These are phyloP conservation scores for Tachina fera DNA, from an alignment of 2,888 invertebrate genomes.

Conservation along the genomic window DNA sequence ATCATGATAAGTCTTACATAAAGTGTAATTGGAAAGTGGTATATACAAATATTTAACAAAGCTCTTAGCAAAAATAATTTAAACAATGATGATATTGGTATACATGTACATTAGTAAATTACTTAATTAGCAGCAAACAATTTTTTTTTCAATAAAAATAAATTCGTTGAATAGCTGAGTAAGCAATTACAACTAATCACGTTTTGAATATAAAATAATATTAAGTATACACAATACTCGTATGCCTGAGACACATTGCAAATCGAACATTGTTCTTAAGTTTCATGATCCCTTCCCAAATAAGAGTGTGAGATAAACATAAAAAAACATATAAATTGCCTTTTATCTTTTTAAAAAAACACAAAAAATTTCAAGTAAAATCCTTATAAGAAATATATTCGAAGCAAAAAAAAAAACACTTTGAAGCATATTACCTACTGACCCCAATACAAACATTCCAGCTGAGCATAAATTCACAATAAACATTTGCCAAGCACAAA, in stretches of 20 bases:
- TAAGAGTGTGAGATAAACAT: constrained; percentile 4
- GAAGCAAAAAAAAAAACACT: constrained; percentile 1
- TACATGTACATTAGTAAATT: not conserved
- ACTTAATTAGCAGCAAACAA: not conserved
- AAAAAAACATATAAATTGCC: constrained; percentile 36
- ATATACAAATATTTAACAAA: not conserved
- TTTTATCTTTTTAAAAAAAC: constrained; percentile 4
- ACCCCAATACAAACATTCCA: constrained; percentile 61
- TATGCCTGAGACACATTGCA: not conserved
- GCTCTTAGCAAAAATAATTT: not conserved
- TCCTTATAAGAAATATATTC: constrained; percentile 41
- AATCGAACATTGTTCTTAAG: not conserved
- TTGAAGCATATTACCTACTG: constrained; percentile 66
- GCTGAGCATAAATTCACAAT: constrained; percentile 59
- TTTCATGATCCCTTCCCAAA: not conserved
- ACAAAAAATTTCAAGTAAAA: constrained; percentile 8
- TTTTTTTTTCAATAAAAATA: not conserved
- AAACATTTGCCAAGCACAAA: constrained; percentile 45
- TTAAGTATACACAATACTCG: not conserved
- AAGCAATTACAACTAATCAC: not conserved
- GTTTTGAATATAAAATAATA: not conserved
- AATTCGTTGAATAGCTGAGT: not conserved
- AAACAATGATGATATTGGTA: not conserved
- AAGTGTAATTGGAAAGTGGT: not conserved
- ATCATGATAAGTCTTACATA: not conserved